Base-by-base conservation (phyloP, 2,113 vertebrate genomes). In the Dasyornis broadbenti region DNA sequence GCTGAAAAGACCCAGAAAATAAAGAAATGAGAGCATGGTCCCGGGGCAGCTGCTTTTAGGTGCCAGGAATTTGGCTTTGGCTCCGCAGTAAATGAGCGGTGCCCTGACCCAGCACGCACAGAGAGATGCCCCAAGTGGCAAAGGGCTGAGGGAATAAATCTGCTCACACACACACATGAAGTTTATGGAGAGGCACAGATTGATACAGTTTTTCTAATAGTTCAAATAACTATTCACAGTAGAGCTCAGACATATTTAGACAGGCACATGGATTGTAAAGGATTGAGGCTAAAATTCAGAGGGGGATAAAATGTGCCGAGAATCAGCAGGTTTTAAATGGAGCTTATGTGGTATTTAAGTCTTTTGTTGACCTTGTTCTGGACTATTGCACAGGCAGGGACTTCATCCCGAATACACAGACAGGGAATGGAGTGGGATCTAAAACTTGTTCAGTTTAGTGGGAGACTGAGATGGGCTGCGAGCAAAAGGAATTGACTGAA, bases 321-420 rank as follows among this genome's bases (percentile, higher is more conserved):
- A 82, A 76, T 93, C 90, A 93, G 90, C 92, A 80, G 33, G 78
- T 87, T 93, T 82, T 52, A 77, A 86, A 77, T 50, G 59, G 79
- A 90, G 75, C 90, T 96, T 86, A 92, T 80, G 82, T 93, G 92
- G 92, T 40, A 92, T 90, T 94, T 45, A 47, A 73, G 75, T 39
- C 95, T 83, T 94, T 94, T 93, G 92, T 92, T 90, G 82, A 82
- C 68, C 59, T 93, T 86, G 70, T 90, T 92, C 90, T 96, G 90
- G 88, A 65, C 76, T 69, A n/a, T 10, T 73, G 75, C 50, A 92
- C 60, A 80, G 63, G 82, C 30, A 9, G 70, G 75, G 76, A 50
- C 82, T 77, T 72, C 75, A 57, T 76, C 86, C 66, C 37, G 4
- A 80, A 60, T 16, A 54, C 70, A 72, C 45, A 44, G 28, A 39